These are phyloP conservation scores for Podarcis lilfordi DNA, from an alignment of 2,797 vertebrate genomes.

Conservation along the genomic window DNA sequence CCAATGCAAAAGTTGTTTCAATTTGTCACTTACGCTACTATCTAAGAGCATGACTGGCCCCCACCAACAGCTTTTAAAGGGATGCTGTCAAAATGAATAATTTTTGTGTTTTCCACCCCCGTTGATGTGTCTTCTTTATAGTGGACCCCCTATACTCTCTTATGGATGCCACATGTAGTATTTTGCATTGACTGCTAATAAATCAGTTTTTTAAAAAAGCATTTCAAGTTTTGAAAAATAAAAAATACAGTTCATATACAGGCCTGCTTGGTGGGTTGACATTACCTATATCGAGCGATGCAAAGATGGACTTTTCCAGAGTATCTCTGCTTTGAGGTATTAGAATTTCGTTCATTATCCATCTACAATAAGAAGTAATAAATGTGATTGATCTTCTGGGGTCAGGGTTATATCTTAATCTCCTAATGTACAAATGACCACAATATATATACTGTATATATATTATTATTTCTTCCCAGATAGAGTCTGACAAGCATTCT, in stretches of 20 bases:
- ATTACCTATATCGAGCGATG: conserved; percentile 95
- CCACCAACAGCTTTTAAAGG: too few species aligned
- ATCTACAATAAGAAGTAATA: conserved; percentile 79
- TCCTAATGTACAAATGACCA: fast-evolving
- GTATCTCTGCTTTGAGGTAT: conserved; percentile 90
- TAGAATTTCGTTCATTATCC: conserved; percentile 91
- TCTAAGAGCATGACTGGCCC: too few species aligned
- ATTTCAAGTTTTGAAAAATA: too few species aligned
- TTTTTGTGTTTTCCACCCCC: too few species aligned
- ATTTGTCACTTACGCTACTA: too few species aligned
- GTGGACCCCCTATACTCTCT: too few species aligned
- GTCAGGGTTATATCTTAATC: background rate
- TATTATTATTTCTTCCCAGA: background rate
- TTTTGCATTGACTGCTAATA: too few species aligned
- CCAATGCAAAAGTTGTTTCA: too few species aligned
- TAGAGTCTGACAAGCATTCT: background rate
- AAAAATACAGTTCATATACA: background rate
- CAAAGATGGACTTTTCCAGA: conserved; percentile 95
- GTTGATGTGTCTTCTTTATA: too few species aligned
- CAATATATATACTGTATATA: background rate
- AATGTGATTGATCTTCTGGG: background rate
- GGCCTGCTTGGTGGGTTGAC: fast-evolving
- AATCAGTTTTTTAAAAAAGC: too few species aligned
- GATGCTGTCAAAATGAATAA: too few species aligned
- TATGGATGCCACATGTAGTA: too few species aligned